Percentiles rank a stretch among this genome's conserved stretches.
Evolutionary conservation across 2,113 vertebrate genomes (phyloP).

Genomic region (Cairina moschata): DNA sequence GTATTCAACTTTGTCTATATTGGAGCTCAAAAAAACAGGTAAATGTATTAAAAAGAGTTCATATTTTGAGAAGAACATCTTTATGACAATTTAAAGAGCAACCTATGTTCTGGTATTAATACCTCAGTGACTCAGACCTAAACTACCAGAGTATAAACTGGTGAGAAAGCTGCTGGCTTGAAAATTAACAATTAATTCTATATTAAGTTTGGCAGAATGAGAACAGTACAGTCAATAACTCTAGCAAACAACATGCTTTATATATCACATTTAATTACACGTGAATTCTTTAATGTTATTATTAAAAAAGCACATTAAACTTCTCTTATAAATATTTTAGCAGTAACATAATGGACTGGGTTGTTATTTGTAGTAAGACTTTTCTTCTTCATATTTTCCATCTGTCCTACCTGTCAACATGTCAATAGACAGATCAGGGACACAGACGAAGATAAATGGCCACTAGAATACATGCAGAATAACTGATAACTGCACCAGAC

Average conservation of each 20-base stretch:
- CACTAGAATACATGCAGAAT: not conserved
- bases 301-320: slow-evolving; percentile 59
- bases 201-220: slow-evolving; percentile 71
- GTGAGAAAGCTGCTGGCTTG: slow-evolving; percentile 38
- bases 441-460: not conserved
- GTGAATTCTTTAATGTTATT: slow-evolving; percentile 67
- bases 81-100: slow-evolving; percentile 19
- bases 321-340: slow-evolving; percentile 72
- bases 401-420: not conserved
- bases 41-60: not conserved
- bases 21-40: not conserved
- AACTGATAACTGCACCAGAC: slow-evolving; percentile 16
- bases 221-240: slow-evolving; percentile 62
- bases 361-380: slow-evolving; percentile 18
- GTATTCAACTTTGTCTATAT: not conserved
- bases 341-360: slow-evolving; percentile 20
- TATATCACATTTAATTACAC: slow-evolving; percentile 76
- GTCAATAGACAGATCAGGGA: slow-evolving; percentile 34
- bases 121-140: slow-evolving; percentile 33
- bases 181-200: slow-evolving; percentile 78
- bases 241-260: slow-evolving; percentile 74
- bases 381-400: slow-evolving; percentile 19
- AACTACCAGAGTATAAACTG: slow-evolving; percentile 2
- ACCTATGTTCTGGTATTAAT: slow-evolving; percentile 19
- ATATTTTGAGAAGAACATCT: slow-evolving; percentile 24